These are phyloP conservation scores for Prinia subflava DNA, from an alignment of 2,113 vertebrate genomes.

Conservation along the genomic window DNA sequence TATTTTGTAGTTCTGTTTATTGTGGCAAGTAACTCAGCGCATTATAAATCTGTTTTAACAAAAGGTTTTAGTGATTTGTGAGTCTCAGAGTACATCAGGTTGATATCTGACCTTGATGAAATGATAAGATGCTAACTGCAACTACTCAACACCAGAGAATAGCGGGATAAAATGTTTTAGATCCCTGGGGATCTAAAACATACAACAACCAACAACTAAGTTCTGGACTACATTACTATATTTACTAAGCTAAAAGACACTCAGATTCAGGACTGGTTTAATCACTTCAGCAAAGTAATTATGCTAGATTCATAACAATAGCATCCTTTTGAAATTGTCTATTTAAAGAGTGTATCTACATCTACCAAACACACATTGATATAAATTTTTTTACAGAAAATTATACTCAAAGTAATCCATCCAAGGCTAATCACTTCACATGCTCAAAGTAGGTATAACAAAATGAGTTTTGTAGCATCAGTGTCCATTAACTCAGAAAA, in stretches of 20 bases:
- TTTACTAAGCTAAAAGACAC: not conserved
- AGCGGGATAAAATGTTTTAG: not conserved
- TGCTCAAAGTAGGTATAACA: not conserved
- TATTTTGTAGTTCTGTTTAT: not conserved
- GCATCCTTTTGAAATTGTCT: not conserved
- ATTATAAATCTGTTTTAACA: not conserved
- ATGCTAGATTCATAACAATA: not conserved
- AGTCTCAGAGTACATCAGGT: not conserved
- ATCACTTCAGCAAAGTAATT: not conserved
- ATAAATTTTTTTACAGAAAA: not conserved
- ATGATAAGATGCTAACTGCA: not conserved
- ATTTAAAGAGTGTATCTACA: not conserved
- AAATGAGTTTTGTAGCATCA: not conserved
- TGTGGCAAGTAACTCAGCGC: not conserved
- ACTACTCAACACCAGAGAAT: not conserved
- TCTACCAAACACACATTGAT: not conserved
- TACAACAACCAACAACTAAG: not conserved
- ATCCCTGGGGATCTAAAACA: not conserved
- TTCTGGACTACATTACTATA: not conserved
- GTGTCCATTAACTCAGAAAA: not conserved
- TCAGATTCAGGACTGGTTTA: not conserved
- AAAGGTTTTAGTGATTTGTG: not conserved
- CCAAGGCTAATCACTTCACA: not conserved
- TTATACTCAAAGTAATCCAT: not conserved
- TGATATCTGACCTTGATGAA: not conserved